A percentile compares a stretch with the other conserved stretches of the same genome.
phyloP scores from a whole-genome alignment of 2,113 vertebrate species.

The Erinaceus europaeus region DNA sequence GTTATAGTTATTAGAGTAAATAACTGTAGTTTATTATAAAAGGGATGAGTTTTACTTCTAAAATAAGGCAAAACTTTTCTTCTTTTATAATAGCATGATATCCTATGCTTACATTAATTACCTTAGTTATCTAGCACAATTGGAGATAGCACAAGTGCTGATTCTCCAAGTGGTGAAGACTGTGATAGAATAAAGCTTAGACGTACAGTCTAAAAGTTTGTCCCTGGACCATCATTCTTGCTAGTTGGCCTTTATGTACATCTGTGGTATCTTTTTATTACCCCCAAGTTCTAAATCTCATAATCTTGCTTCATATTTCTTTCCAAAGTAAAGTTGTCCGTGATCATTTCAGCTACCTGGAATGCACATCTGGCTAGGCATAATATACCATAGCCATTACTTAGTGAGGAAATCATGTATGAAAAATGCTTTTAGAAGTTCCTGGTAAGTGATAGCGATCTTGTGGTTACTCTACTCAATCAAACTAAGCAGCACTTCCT shows the following conservation, averaged over 20 bases:
- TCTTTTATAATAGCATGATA: conserved; percentile 1
- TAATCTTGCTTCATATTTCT: neutral
- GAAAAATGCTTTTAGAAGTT: conserved; percentile 35
- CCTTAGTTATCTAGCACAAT: neutral
- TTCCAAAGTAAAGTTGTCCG: conserved; percentile 19
- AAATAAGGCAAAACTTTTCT: conserved; percentile 23
- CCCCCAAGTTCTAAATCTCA: neutral
- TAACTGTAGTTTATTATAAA: conserved; percentile 15
- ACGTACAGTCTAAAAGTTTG: neutral
- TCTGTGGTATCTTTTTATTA: neutral
- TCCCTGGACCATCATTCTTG: conserved; percentile 12
- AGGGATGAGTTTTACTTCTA: conserved; percentile 35
- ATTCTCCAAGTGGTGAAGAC: neutral
- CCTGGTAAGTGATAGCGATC: neutral
- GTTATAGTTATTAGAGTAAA: conserved; percentile 14
- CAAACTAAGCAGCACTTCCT: neutral
- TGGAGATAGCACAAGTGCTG: neutral
- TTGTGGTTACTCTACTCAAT: neutral
- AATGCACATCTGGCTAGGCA: neutral
- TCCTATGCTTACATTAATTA: neutral
- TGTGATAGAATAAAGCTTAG: neutral
- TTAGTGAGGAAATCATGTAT: neutral
- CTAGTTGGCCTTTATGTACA: neutral
- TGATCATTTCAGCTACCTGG: conserved; percentile 7
- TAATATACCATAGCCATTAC: neutral